These are phyloP conservation scores for Manis crassicaudata DNA, from an alignment of 2,797 vertebrate species.

Conservation along the genomic window DNA sequence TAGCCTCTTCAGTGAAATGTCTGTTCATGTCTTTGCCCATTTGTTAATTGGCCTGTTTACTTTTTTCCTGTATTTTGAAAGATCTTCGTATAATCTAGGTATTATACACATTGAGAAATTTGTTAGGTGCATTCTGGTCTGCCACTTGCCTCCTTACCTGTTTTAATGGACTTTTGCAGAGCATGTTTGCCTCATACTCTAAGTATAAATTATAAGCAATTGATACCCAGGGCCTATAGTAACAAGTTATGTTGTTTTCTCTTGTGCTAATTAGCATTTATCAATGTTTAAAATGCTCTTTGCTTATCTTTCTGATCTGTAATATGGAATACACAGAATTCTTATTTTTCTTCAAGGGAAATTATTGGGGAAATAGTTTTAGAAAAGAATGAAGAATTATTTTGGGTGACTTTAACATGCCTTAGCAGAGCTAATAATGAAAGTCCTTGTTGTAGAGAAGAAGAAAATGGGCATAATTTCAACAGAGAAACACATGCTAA, in stretches of 20 bases:
- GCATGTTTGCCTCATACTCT: constrained; percentile 62
- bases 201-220: neutral
- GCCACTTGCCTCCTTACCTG: neutral
- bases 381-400: constrained; percentile 68
- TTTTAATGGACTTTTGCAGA: neutral
- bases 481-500: neutral
- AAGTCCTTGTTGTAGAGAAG: constrained; percentile 62
- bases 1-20: neutral
- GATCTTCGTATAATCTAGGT: neutral
- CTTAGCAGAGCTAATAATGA: constrained; percentile 11
- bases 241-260: constrained; percentile 28
- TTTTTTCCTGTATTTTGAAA: neutral
- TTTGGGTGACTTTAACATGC: neutral
- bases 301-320: constrained; percentile 59
- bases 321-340: constrained; percentile 74
- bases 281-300: constrained; percentile 70
- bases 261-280: constrained; percentile 43
- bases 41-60: neutral
- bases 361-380: constrained; percentile 73
- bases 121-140: neutral
- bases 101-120: neutral
- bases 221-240: no score
- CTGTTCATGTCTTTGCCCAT: neutral
- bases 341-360: constrained; percentile 73
- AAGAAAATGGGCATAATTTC: neutral